Evolutionary conservation across 2,888 invertebrate species (phyloP), one percentile per base, ranked within the genome.

Genomic region (Microctonus brassicae): DNA sequence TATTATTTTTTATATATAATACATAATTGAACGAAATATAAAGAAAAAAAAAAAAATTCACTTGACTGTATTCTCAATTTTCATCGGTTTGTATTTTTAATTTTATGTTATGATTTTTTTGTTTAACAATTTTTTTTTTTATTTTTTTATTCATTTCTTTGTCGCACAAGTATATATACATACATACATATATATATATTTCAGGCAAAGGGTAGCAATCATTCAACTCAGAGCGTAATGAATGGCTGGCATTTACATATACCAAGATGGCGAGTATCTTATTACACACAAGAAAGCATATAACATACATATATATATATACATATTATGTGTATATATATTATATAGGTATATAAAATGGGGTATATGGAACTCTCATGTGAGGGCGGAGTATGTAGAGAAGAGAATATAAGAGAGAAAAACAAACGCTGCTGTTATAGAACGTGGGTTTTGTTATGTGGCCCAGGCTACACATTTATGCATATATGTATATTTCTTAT

Each of bases 231-330:
- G 80, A 81, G 80, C 82, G 82, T 86, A 87, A 87, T 86, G 86
- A 87, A 87, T 87, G 84, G 85, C 83, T 81, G 80, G 83, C 83
- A 87, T 87, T 86, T 86, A 87, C 87, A 87, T 86, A 47, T 47
- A 86, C 85, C 85, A 84, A 85, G 84, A 87, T 86, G 87, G 85
- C 86, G 84, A 86, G 87, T 87, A 87, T 87, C 87, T 87, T 87
- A 87, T 87, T 87, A 87, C 87, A 82, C 83, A 81, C 76, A 77
- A 78, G 72, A 75, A 72, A 64, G 72, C 64, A 34, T 61, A 34
- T 70, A 61, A n/a, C n/a, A n/a, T n/a, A n/a, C n/a, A n/a, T n/a
- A n/a, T n/a, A n/a, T n/a, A n/a, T n/a, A n/a, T n/a, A n/a, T n/a
- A n/a, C n/a, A n/a, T n/a, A n/a, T n/a, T n/a, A n/a, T n/a, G n/a